Conservation (phyloP, 2,888 invertebrate species). For the Girardia tigrina region DNA sequence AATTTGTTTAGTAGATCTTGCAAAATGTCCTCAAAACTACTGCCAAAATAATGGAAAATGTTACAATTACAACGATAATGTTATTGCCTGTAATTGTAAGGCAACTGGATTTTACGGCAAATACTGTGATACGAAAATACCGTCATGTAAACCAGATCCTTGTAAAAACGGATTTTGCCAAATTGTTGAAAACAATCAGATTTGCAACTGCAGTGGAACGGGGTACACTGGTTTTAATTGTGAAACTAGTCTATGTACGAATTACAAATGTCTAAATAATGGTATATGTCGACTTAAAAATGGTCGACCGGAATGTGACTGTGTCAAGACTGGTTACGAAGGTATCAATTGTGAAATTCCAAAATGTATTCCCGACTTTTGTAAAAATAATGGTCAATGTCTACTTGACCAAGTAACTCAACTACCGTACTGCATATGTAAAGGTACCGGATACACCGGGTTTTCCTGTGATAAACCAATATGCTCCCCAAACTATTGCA, state of each 20-base stretch:
- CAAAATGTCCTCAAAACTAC: background rate
- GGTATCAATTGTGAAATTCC: background rate
- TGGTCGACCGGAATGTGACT: background rate
- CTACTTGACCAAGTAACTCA: background rate
- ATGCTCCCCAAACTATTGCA: background rate
- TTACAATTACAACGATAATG: background rate
- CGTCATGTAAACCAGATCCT: background rate
- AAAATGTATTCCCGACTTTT: background rate
- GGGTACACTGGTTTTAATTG: background rate
- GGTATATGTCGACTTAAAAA: background rate
- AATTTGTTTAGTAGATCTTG: background rate
- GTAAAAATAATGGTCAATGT: background rate
- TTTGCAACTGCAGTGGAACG: background rate
- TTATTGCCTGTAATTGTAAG: background rate
- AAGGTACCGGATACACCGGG: background rate
- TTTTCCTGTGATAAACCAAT: background rate
- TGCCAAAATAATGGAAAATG: background rate
- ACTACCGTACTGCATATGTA: background rate
- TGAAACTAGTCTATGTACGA: background rate
- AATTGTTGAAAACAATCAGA: background rate
- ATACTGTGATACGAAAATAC: background rate
- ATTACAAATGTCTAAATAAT: conserved; percentile 18
- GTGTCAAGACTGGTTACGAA: background rate
- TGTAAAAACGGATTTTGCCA: conserved; percentile 8
- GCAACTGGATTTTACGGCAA: background rate